Base-by-base conservation (phyloP, 1,140 invertebrate species). In the Drosophila ohnishii region DNA sequence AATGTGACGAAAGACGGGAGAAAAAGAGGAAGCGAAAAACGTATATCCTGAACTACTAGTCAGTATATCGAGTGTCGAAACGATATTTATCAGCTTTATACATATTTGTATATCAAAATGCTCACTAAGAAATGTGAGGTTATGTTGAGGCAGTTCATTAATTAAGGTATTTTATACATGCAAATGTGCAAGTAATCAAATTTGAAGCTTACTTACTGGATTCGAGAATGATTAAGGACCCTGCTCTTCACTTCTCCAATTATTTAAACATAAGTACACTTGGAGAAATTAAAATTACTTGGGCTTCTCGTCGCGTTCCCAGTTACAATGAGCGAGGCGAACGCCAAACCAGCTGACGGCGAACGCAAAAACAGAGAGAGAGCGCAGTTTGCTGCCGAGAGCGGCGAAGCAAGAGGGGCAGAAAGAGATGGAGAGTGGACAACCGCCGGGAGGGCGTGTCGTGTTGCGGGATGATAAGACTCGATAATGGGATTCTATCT, bases 311-410 rank as follows among this genome's bases (percentile, higher is more conserved):
- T 58, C 74, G 82, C 73, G 82, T 78, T 80, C 75, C 64, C 58
- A 64, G 75, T 66, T 50, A 65, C 50, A 87, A 78, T 84, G 58
- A 78, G 69, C 80, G 64, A 84, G 79, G 67, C 67, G 72, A 88
- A 83, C 67, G 73, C 62, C 55, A 76, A 86, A 80, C 80, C 83
- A 87, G 84, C 84, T 88, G 80, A 84, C 70, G 57, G 9, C n/a
- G n/a, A 61, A 47, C 37, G 45, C 35, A 47, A 72, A 55, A 40
- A 28, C 16, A 35, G 40, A 59, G 47, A 35, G 42, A 65, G 62
- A 45, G 48, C 22, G 22, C 48, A 42, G 10, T 22, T 55, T 35
- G 34, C 37, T 39, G 32, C 32, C 39, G 61, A 77, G 66, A 64
- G 59, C 35, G 34, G 63, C 60, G 42, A 67, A 48, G 64, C 59